Conservation (phyloP, 2,888 invertebrate species). For the Diplolepis rosae region DNA sequence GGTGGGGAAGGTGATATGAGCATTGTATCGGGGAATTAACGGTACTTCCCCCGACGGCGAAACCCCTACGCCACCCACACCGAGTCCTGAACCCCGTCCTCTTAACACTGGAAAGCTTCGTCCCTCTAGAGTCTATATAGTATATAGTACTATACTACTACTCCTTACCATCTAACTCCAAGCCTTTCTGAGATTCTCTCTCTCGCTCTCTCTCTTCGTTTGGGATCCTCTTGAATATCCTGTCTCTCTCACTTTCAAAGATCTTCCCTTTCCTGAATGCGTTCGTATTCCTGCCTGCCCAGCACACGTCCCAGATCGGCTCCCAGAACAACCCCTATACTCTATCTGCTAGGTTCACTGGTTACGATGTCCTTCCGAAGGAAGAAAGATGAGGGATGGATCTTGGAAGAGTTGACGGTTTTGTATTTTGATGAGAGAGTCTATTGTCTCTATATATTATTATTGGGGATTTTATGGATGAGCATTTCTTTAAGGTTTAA, state of each 20-base stretch:
- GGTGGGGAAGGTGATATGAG: conserved; percentile 73
- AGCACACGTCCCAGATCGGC: conserved; percentile 68
- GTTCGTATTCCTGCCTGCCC: conserved; percentile 55
- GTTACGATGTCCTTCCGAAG: conserved; percentile 36
- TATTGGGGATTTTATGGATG: conserved; percentile 4
- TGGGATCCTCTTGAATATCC: conserved; percentile 45
- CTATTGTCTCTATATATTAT: neutral
- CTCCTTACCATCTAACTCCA: conserved; percentile 36
- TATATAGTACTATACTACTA: conserved; percentile 40
- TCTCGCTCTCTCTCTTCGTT: conserved; percentile 35
- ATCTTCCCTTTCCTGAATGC: conserved; percentile 46
- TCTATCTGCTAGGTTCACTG: conserved; percentile 39
- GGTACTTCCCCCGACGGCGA: conserved; percentile 59
- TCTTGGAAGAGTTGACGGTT: neutral
- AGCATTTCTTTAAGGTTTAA: neutral
- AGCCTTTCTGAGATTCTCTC: conserved; percentile 21
- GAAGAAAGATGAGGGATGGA: conserved; percentile 32
- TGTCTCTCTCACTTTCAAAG: conserved; percentile 42
- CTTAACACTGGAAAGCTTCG: conserved; percentile 38
- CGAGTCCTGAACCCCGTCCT: conserved; percentile 25
- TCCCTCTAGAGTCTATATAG: conserved; percentile 29
- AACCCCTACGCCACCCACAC: conserved; percentile 45
- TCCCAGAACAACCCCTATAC: conserved; percentile 42
- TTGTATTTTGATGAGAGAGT: conserved; percentile 10
- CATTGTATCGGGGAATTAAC: conserved; percentile 75